Conservation (phyloP, 2,888 invertebrate genomes). For the Acronicta aceris region DNA sequence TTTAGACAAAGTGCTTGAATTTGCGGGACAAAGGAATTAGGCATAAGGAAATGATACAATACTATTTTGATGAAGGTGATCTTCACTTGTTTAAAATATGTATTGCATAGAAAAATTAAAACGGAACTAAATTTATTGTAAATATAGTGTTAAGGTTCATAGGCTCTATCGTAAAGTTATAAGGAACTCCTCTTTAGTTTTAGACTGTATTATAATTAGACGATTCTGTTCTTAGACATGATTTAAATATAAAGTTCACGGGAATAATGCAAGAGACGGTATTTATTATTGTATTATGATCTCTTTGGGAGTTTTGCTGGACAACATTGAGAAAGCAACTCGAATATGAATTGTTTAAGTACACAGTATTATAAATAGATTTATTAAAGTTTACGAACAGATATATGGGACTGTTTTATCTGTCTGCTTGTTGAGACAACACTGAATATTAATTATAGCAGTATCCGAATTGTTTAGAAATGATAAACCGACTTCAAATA, state of each 20-base stretch:
- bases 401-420: constrained; percentile 20
- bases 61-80: constrained; percentile 10
- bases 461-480: neutral
- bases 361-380: constrained; percentile 71
- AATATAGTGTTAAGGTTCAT: constrained; percentile 51
- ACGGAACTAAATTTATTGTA: constrained; percentile 48
- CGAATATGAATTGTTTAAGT: constrained; percentile 70
- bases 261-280: constrained; percentile 57
- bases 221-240: constrained; percentile 48
- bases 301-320: constrained; percentile 59
- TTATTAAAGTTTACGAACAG: constrained; percentile 37
- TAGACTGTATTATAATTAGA: constrained; percentile 54
- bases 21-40: constrained; percentile 6
- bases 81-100: constrained; percentile 18
- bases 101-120: constrained; percentile 27
- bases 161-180: constrained; percentile 34
- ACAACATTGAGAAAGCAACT: constrained; percentile 48
- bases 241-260: constrained; percentile 39
- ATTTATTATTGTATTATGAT: constrained; percentile 64
- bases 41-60: neutral
- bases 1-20: constrained; percentile 2
- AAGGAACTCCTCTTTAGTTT: constrained; percentile 44
- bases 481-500: too few species aligned
- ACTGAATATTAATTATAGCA: neutral
- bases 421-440: constrained; percentile 13